These are phyloP conservation scores for Sinopyrophorus schimmeli DNA, from an alignment of 2,888 invertebrate genomes.

Conservation along the genomic window DNA sequence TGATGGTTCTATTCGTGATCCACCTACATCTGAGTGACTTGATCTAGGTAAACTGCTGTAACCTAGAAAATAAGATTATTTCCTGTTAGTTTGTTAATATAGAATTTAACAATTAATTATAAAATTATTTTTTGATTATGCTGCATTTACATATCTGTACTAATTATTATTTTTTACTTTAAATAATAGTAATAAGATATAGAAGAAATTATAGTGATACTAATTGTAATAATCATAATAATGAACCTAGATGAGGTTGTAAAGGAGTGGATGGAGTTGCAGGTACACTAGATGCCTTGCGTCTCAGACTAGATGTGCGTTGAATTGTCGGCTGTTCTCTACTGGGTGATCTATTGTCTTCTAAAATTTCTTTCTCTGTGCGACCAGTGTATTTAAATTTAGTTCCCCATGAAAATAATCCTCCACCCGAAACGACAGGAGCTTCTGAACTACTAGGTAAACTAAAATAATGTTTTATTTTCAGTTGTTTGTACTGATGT, in stretches of 20 bases:
- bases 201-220: background rate
- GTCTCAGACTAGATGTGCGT: conserved; percentile 61
- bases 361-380: conserved; percentile 88
- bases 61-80: too few species aligned
- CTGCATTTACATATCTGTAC: too few species aligned
- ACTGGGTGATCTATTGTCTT: conserved; percentile 72
- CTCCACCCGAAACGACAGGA: conserved; percentile 81
- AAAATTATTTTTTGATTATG: too few species aligned
- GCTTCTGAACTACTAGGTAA: conserved; percentile 86
- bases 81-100: too few species aligned
- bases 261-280: conserved; percentile 85
- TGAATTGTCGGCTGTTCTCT: conserved; percentile 60
- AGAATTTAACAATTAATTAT: too few species aligned
- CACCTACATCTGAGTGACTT: conserved; percentile 71
- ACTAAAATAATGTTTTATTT: too few species aligned
- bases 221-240: too few species aligned
- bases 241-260: conserved; percentile 71
- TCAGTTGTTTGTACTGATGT: too few species aligned
- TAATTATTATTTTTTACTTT: too few species aligned
- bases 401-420: conserved; percentile 91
- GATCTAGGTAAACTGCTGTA: conserved; percentile 85
- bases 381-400: conserved; percentile 92
- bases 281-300: conserved; percentile 85
- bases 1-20: conserved; percentile 53
- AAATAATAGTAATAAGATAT: too few species aligned